phyloP scores from a whole-genome alignment of 2,888 invertebrate species.

The Ephialtes manifestator region DNA sequence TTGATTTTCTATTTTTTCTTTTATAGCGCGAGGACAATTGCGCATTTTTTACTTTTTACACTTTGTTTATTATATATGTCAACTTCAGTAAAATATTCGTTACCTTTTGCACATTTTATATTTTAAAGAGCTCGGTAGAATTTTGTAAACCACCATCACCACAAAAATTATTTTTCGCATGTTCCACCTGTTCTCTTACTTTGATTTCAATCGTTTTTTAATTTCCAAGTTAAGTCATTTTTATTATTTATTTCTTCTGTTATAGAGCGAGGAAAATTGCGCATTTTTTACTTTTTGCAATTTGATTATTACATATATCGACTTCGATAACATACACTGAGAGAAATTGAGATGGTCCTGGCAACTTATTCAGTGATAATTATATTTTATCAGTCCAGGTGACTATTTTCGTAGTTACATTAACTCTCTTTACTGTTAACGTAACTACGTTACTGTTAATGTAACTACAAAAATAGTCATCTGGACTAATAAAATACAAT shows the following conservation, averaged over 20 bases:
- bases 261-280: no score
- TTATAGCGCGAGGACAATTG: no score
- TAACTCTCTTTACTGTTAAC: no score
- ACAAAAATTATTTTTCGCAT: constrained; percentile 9
- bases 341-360: no score
- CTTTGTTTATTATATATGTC: not conserved
- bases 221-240: not conserved
- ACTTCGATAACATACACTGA: not conserved
- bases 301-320: not conserved
- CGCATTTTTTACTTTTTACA: no score
- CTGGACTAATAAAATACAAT: no score
- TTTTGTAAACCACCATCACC: not conserved
- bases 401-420: no score
- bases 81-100: not conserved
- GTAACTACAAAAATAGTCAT: no score
- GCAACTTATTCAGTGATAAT: no score
- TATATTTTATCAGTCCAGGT: no score
- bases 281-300: no score
- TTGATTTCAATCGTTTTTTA: not conserved
- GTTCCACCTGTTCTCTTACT: not conserved
- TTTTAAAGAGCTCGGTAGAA: not conserved
- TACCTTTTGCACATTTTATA: not conserved
- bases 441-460: no score
- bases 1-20: not conserved
- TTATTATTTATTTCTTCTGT: not conserved